These are phyloP conservation scores for Bombus sibiricus DNA, from an alignment of 1,140 invertebrate species.

Conservation along the genomic window DNA sequence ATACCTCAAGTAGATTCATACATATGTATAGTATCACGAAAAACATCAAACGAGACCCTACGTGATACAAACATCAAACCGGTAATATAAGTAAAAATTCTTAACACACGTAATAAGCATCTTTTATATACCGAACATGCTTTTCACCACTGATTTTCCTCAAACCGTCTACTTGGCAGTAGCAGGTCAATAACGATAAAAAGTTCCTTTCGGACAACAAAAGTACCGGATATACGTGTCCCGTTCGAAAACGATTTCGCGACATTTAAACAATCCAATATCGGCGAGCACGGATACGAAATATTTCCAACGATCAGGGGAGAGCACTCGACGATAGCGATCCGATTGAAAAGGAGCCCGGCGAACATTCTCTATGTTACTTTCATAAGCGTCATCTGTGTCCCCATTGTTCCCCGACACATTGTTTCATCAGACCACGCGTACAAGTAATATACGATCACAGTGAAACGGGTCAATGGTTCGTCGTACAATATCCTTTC, in stretches of 20 bases:
- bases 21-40: too few species aligned
- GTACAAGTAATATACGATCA: neutral
- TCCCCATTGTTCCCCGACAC: neutral
- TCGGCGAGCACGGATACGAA: neutral
- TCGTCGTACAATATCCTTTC: neutral
- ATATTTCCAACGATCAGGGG: neutral
- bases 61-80: too few species aligned
- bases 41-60: too few species aligned
- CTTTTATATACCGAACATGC: neutral
- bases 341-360: slow-evolving; percentile 1
- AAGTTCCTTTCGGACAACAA: neutral
- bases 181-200: neutral
- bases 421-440: slow-evolving; percentile 21
- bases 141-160: neutral
- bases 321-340: slow-evolving; percentile 1
- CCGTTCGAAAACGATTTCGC: neutral
- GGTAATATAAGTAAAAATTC: too few species aligned
- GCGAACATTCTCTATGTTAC: slow-evolving; percentile 21
- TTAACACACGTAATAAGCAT: too few species aligned
- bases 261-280: neutral
- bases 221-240: neutral
- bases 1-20: too few species aligned
- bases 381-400: slow-evolving; percentile 11
- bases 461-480: slow-evolving; percentile 19
- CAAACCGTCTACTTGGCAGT: neutral